phyloP scores from a whole-genome alignment of 2,113 vertebrate species.

The Cygnus atratus region DNA sequence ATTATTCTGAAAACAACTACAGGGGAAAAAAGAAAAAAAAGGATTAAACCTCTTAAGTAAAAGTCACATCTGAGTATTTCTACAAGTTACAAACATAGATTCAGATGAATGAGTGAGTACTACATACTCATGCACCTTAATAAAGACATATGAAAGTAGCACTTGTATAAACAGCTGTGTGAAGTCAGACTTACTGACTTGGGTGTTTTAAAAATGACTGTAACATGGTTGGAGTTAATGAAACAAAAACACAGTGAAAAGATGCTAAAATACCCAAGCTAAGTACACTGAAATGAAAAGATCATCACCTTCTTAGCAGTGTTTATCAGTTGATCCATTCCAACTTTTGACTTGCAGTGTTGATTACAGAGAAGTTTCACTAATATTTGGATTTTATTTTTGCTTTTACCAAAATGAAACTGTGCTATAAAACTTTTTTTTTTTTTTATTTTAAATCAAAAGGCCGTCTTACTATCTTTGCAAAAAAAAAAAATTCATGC shows the following conservation, averaged over 20 bases:
- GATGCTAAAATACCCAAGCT: not conserved
- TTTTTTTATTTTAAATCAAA: not conserved
- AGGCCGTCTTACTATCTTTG: not conserved
- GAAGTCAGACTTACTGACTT: not conserved
- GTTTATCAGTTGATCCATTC: not conserved
- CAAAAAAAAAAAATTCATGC: rapidly evolving
- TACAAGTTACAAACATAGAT: not conserved
- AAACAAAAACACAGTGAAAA: not conserved
- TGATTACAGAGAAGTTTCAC: not conserved
- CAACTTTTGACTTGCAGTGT: not conserved
- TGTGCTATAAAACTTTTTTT: not conserved
- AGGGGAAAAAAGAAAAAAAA: conserved; percentile 11
- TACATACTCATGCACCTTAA: not conserved
- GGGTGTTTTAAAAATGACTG: not conserved
- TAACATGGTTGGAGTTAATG: not conserved
- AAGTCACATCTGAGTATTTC: not conserved
- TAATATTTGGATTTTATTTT: not conserved
- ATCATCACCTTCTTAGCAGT: not conserved
- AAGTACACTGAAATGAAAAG: not conserved
- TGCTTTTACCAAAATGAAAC: not conserved
- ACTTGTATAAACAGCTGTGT: not conserved
- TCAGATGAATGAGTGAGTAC: not conserved
- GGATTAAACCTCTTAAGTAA: not conserved
- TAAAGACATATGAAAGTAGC: not conserved
- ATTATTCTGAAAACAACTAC: conserved; percentile 97